phyloP scores from a whole-genome alignment of 2,797 vertebrate genomes.

The Anolis apletophallus region DNA sequence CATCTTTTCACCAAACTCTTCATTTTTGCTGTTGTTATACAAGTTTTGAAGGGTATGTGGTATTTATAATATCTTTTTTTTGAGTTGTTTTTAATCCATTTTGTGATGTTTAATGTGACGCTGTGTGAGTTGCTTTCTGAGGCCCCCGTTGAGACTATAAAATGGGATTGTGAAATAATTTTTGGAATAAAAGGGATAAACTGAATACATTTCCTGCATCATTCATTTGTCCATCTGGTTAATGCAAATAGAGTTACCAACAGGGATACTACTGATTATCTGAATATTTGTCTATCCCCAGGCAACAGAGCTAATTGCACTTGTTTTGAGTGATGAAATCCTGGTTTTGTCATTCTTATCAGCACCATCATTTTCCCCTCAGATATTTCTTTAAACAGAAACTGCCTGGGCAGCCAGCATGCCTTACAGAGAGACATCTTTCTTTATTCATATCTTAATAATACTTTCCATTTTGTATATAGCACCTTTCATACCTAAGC shows the following conservation, averaged over 20 bases:
- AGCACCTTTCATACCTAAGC: slow-evolving; percentile 2
- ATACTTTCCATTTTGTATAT: slow-evolving; percentile 4
- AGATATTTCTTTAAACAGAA: slow-evolving; percentile 15
- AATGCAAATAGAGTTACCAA: slow-evolving; percentile 1
- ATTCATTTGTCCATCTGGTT: slow-evolving; percentile 5
- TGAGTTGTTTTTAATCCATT: not conserved
- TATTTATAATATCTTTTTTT: not conserved
- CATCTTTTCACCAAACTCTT: not conserved
- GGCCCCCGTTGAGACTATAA: slow-evolving; percentile 4
- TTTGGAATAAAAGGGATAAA: not conserved
- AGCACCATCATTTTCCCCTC: not conserved
- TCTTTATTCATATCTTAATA: slow-evolving; percentile 27
- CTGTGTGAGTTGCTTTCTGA: not conserved
- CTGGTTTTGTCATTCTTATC: slow-evolving; percentile 14
- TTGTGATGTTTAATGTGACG: slow-evolving; percentile 6
- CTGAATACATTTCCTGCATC: not conserved
- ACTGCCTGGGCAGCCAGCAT: not conserved
- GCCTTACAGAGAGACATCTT: slow-evolving; percentile 11
- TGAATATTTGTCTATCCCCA: not conserved
- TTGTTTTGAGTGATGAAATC: slow-evolving; percentile 21
- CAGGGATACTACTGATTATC: not conserved
- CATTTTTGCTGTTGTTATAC: not conserved
- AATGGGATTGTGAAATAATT: not conserved
- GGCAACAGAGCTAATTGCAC: slow-evolving; percentile 23
- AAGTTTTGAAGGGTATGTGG: not conserved